Percentiles rank a stretch among this genome's conserved stretches.
These are phyloP conservation scores for Pseudeuparius sepicola DNA, from an alignment of 2,888 invertebrate genomes.

Conservation along the genomic window DNA sequence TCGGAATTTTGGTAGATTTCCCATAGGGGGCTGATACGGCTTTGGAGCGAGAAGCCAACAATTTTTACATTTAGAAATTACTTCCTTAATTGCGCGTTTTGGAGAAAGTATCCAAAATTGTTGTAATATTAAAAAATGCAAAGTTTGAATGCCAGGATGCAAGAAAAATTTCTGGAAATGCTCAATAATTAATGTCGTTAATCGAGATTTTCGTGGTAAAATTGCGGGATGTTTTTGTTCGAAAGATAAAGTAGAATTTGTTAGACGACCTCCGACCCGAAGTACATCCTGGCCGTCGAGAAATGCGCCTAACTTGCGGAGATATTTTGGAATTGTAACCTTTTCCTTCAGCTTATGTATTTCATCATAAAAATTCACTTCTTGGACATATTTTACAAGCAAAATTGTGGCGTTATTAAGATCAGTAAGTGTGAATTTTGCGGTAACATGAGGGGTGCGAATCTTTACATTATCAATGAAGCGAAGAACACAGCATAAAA, in stretches of 20 bases:
- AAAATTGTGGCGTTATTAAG: no score
- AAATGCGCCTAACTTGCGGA: constrained; percentile 7
- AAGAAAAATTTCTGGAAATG: constrained; percentile 6
- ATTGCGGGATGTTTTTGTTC: constrained; percentile 8
- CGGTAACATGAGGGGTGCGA: no score
- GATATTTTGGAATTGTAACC: constrained; percentile 4
- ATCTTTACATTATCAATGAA: no score
- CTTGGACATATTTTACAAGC: no score
- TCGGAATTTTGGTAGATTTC: constrained; percentile 12
- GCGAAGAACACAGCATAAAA: no score
- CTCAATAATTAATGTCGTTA: constrained; percentile 9
- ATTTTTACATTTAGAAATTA: constrained; percentile 4
- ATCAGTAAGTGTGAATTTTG: no score
- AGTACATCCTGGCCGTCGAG: constrained; percentile 4
- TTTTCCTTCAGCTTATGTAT: constrained; percentile 4
- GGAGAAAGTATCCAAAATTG: constrained; percentile 14
- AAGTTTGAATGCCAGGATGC: constrained; percentile 8
- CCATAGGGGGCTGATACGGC: constrained; percentile 13
- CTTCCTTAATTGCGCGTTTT: constrained; percentile 6
- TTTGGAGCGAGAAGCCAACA: constrained; percentile 12
- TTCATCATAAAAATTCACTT: not conserved
- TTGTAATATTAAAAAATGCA: constrained; percentile 8
- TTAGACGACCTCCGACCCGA: constrained; percentile 10
- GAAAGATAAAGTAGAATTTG: constrained; percentile 4
- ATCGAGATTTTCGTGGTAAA: constrained; percentile 2